These are phyloP conservation scores for Propithecus deckenii DNA, from an alignment of 2,797 vertebrate genomes.

Conservation along the genomic window DNA sequence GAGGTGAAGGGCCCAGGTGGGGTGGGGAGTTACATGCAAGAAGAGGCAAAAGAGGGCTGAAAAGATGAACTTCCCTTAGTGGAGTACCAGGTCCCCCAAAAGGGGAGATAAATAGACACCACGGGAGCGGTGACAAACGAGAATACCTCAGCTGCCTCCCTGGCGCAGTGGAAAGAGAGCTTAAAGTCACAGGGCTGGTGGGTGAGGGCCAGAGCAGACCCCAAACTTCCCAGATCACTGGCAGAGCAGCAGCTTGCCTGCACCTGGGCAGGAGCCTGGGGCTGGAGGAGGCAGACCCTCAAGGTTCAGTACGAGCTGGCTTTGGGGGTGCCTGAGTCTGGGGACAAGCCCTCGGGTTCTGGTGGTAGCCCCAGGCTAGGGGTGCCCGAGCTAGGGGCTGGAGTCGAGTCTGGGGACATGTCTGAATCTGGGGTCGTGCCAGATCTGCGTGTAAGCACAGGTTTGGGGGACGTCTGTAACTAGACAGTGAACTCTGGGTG, in stretches of 20 bases:
- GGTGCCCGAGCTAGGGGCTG: no score
- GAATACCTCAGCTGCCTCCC: background rate
- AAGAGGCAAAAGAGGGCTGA: background rate
- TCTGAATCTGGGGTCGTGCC: background rate
- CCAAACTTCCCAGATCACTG: background rate
- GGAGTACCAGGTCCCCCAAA: background rate
- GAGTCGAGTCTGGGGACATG: background rate
- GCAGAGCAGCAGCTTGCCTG: background rate
- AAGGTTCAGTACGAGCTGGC: background rate
- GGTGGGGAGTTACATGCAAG: background rate
- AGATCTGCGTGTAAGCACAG: background rate
- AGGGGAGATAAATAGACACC: background rate
- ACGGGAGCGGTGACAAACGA: background rate
- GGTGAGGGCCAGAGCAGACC: background rate
- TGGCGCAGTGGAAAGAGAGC: background rate
- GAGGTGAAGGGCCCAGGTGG: background rate
- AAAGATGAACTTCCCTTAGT: background rate
- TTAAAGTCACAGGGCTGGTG: no score
- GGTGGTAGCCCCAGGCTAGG: background rate
- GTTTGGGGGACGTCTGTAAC: background rate
- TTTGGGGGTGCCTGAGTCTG: background rate
- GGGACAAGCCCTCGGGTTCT: background rate
- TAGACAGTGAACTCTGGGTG: background rate
- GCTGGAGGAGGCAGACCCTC: background rate
- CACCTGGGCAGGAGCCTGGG: background rate